A percentile compares a stretch with the other conserved stretches of the same genome.
These are phyloP conservation scores for Muschampia plurimacula DNA, from an alignment of 2,888 invertebrate species.

Conservation along the genomic window DNA sequence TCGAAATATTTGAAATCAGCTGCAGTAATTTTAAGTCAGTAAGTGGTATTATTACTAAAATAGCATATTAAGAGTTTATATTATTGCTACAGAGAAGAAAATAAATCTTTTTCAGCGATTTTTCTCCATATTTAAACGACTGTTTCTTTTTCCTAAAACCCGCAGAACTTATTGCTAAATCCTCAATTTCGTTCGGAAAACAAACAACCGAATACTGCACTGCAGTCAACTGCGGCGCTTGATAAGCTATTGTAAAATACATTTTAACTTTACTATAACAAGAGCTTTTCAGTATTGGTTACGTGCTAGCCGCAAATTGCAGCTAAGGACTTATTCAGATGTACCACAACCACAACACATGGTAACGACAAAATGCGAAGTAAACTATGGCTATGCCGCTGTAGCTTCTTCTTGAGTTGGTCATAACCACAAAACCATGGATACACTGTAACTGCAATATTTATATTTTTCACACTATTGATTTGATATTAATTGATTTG, in stretches of 20 bases:
- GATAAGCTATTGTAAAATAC: constrained; percentile 29
- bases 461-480: no score
- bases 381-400: no score
- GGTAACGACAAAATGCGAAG: no score
- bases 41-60: no score
- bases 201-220: constrained; percentile 16
- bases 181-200: constrained; percentile 25
- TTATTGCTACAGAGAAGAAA: background rate
- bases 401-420: no score
- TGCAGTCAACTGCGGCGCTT: constrained; percentile 19
- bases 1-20: no score
- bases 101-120: constrained; percentile 2
- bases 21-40: no score
- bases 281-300: constrained; percentile 5
- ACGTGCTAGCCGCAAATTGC: constrained; percentile 18
- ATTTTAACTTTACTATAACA: constrained; percentile 8
- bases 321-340: background rate
- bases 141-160: constrained; percentile 5
- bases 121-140: background rate
- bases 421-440: no score
- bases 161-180: constrained; percentile 12
- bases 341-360: no score
- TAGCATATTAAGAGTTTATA: no score
- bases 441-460: no score
- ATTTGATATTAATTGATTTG: no score